Base-by-base conservation (phyloP, 2,797 vertebrate species). In the Sphenodon punctatus region DNA sequence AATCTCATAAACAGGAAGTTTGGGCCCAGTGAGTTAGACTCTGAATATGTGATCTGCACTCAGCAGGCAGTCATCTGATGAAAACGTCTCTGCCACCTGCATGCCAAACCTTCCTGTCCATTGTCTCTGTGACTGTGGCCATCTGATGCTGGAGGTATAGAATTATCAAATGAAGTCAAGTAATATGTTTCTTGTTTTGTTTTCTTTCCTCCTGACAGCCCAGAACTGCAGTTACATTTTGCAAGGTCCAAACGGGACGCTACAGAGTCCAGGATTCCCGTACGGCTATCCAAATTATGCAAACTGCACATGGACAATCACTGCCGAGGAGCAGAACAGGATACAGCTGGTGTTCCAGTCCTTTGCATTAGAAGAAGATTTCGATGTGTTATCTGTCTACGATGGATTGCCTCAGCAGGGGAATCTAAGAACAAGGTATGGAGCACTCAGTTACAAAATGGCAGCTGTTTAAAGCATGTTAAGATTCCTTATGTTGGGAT, bases 231-330 rank as follows among this genome's bases (percentile, higher is more conserved):
- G 97, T 43, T 97, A 98, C 95, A 94, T 95, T 69, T 93, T 99
- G 92, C 97, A 97, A 80, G 98, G 96, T 91, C 97, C 97, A 75
- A 99, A 99, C 43, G 98, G 98, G 92, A 99, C 98, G 0, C 97
- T 99, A 86, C 98, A 99, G 95, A 99, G 99, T 92, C 98, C 98
- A 1, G 99, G 99, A 84, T 99, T 98, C 85, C 98, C 99, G 0
- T 99, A 99, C 4, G 99, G 98, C 88, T 99, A 99, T 90, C 99
- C 99, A 75, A 99, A 99, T 96, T 99, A 99, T 30, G 99, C 98
- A 96, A 99, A 99, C 96, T 99, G 99, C 93, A 99, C 98, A 4
- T 99, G 99, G 99, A 98, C 97, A 93, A 97, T 99, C 85, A 97
- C 96, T 27, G 97, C 97, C 0, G 97, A 97, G 67, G 97, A 98